phyloP scores from a whole-genome alignment of 2,797 vertebrate genomes.

The Chromis chromis region DNA sequence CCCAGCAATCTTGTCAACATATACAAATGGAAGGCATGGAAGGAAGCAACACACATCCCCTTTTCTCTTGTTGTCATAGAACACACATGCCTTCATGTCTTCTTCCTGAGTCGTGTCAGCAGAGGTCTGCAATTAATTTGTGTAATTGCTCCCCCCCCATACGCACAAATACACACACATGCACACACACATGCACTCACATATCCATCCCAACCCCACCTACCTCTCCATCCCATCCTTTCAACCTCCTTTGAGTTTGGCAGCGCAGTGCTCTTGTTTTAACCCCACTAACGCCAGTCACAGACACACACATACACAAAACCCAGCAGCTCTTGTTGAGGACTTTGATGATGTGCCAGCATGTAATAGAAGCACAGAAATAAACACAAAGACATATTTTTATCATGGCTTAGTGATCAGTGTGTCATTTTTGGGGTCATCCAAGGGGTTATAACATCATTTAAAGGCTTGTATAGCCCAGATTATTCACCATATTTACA shows the following conservation, averaged over 20 bases:
- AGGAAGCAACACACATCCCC: conserved; percentile 70
- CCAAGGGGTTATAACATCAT: conserved; percentile 1
- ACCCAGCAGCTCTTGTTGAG: conserved; percentile 33
- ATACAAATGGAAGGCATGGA: conserved; percentile 77
- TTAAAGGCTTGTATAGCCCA: not conserved
- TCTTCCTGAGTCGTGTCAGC: conserved; percentile 78
- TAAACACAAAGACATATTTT: conserved; percentile 21
- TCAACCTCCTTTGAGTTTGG: conserved; percentile 49
- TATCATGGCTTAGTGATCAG: not conserved
- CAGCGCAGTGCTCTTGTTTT: conserved; percentile 50
- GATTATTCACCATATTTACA: not conserved
- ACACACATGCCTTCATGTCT: conserved; percentile 73
- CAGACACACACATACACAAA: conserved; percentile 19
- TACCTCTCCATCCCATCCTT: conserved; percentile 56
- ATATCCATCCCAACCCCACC: conserved; percentile 53
- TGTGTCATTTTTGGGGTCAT: not conserved
- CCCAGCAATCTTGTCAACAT: conserved; percentile 81
- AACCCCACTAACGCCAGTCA: conserved; percentile 39
- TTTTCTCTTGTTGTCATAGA: conserved; percentile 81
- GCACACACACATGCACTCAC: conserved; percentile 25
- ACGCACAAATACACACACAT: conserved; percentile 11
- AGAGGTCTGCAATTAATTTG: conserved; percentile 82
- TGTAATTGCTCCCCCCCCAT: conserved; percentile 68
- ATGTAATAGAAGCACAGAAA: conserved; percentile 25
- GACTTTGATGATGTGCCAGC: too few species aligned